Conservation (phyloP, 2,113 vertebrate species). For the Turnix velox region DNA sequence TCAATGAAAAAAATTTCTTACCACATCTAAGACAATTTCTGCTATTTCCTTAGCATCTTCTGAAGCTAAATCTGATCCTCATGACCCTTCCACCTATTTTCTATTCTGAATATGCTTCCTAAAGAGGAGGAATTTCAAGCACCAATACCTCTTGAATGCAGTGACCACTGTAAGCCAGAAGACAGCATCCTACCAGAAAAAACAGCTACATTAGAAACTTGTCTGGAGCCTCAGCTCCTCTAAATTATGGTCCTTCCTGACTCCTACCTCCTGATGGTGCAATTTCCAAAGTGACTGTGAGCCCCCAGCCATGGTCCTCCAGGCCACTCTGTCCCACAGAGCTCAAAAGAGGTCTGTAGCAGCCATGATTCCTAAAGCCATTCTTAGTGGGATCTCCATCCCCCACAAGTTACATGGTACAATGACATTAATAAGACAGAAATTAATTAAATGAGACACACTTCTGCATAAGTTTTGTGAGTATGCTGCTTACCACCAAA, state of each 20-base stretch:
- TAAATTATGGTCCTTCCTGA: neutral
- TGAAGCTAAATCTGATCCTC: neutral
- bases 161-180: neutral
- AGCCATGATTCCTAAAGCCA: neutral
- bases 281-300: neutral
- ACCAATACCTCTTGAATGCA: neutral
- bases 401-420: fast-evolving
- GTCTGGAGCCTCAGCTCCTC: neutral
- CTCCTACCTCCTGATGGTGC: neutral
- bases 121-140: neutral
- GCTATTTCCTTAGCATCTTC: neutral
- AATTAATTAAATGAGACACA: neutral
- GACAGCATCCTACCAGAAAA: fast-evolving
- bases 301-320: neutral
- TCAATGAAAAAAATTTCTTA: neutral
- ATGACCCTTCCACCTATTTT: neutral
- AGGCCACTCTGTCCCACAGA: neutral
- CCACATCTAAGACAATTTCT: neutral
- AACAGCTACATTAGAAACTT: neutral
- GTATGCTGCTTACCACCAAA: fast-evolving
- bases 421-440: neutral
- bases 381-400: neutral
- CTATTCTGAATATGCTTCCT: neutral
- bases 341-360: neutral
- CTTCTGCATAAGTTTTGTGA: neutral